Conservation (phyloP, 2,888 invertebrate species). For the Myathropa florea region DNA sequence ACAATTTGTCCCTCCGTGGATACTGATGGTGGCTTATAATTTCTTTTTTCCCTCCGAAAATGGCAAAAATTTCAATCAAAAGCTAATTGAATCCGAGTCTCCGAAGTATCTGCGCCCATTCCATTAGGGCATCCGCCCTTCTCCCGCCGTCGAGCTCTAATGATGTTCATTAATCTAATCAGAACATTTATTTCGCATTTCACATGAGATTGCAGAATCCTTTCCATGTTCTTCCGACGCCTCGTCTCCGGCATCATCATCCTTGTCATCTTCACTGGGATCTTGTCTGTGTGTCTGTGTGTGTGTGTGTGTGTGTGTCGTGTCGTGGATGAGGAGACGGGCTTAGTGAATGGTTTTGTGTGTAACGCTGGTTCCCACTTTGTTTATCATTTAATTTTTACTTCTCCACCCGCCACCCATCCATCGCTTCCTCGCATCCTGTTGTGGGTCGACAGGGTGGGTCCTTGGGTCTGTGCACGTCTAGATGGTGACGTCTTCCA, state of each 20-base stretch:
- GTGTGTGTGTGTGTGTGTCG: too few relatives aligned
- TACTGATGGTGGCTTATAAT: background rate
- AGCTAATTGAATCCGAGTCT: constrained; percentile 52
- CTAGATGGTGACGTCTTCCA: constrained; percentile 7
- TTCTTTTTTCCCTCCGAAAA: background rate
- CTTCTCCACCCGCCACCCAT: background rate
- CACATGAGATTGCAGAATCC: constrained; percentile 51
- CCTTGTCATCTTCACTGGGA: too few relatives aligned
- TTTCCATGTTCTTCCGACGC: constrained; percentile 15
- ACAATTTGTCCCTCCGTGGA: background rate
- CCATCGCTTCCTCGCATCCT: background rate
- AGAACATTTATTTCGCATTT: constrained; percentile 57
- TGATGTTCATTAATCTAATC: constrained; percentile 63
- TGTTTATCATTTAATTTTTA: constrained; percentile 55
- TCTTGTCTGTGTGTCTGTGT: background rate
- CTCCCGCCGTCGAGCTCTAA: constrained; percentile 1
- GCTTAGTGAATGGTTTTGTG: constrained; percentile 1
- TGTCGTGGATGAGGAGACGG: background rate
- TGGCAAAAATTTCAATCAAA: constrained; percentile 40
- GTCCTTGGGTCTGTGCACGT: background rate
- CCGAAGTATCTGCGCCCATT: background rate
- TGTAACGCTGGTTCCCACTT: constrained; percentile 33
- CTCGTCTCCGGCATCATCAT: background rate
- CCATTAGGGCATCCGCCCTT: background rate
- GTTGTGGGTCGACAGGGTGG: background rate